Evolutionary conservation across 2,888 invertebrate genomes (phyloP).

Genomic region (Spicauda simplicius): DNA sequence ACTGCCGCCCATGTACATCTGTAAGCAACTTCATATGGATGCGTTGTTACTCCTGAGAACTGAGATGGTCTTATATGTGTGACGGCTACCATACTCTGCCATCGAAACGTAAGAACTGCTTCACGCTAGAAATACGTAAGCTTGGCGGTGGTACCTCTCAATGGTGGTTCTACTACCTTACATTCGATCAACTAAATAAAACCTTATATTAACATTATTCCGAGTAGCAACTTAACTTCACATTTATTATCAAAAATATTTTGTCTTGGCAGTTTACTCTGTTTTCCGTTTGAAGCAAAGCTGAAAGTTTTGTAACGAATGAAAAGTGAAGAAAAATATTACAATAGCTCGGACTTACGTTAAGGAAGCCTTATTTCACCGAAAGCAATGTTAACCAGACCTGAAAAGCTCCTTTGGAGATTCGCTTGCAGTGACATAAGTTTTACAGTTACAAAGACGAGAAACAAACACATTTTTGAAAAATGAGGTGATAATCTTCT

Average conservation of each 20-base stretch:
- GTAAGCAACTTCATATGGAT: too few species aligned
- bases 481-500: conserved; percentile 17
- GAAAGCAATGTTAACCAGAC: conserved; percentile 32
- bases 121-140: too few species aligned
- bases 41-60: too few species aligned
- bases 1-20: too few species aligned
- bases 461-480: conserved; percentile 25
- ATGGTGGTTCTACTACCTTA: too few species aligned
- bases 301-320: conserved; percentile 1
- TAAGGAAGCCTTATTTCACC: conserved; percentile 25
- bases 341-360: conserved; percentile 20
- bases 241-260: not conserved
- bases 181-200: too few species aligned
- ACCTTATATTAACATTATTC: too few species aligned
- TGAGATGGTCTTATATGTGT: too few species aligned
- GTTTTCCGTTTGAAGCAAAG: not conserved
- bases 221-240: not conserved
- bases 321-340: conserved; percentile 23
- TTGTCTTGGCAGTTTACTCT: not conserved
- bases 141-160: too few species aligned
- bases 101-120: too few species aligned
- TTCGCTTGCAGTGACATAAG: conserved; percentile 9
- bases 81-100: too few species aligned
- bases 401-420: conserved; percentile 28
- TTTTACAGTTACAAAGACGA: conserved; percentile 19